Conservation (phyloP, 1,140 invertebrate species). For the Lasaia peninsularis region DNA sequence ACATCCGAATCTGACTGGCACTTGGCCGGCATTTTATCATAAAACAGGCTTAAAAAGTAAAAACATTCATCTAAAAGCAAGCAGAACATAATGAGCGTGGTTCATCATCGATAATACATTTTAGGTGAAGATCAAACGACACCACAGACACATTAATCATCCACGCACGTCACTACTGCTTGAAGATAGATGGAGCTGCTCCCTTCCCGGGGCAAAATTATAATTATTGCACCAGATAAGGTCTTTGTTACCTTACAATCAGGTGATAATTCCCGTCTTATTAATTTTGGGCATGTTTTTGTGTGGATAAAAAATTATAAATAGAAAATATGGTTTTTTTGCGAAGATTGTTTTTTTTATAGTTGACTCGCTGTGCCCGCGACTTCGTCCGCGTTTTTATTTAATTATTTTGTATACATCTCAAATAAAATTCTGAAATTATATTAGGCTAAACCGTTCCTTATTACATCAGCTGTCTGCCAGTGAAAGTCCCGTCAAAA, state of each 20-base stretch:
- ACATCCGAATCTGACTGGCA: too few relatives aligned
- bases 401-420: too few relatives aligned
- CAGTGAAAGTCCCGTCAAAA: too few relatives aligned
- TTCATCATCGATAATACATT: slow-evolving; percentile 24
- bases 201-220: slow-evolving; percentile 30
- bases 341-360: background rate
- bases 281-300: slow-evolving; percentile 27
- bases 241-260: slow-evolving; percentile 34
- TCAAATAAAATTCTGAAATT: too few relatives aligned
- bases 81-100: slow-evolving; percentile 15
- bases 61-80: background rate
- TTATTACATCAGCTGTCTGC: too few relatives aligned
- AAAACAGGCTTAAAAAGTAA: background rate
- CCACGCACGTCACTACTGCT: slow-evolving; percentile 40
- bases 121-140: slow-evolving; percentile 36
- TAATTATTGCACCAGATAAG: slow-evolving; percentile 37
- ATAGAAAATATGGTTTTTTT: background rate
- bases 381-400: too few relatives aligned
- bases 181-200: slow-evolving; percentile 42
- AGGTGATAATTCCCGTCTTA: slow-evolving; percentile 45
- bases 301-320: background rate
- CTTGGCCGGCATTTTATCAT: background rate
- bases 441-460: too few relatives aligned
- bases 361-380: too few relatives aligned
- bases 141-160: slow-evolving; percentile 40